These are phyloP conservation scores for Agelas oroides DNA, from an alignment of 37 sponge, comb jelly and placozoan genomes.

Conservation along the genomic window DNA sequence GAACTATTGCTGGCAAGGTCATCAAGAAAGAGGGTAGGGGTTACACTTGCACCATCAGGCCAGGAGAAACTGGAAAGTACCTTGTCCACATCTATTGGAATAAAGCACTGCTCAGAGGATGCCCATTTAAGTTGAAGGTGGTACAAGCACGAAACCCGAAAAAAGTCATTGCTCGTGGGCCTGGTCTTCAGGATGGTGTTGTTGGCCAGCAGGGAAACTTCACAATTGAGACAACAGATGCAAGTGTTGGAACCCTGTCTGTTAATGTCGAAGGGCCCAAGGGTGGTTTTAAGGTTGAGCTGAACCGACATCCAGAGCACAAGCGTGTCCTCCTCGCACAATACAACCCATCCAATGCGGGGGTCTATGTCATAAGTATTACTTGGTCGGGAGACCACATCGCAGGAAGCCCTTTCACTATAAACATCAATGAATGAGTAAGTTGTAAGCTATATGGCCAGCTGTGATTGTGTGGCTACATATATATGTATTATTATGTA, in stretches of 20 bases:
- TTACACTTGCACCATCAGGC: constrained; percentile 35
- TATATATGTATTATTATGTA: too few species aligned
- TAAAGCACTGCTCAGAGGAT: constrained; percentile 56
- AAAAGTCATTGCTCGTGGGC: constrained; percentile 63
- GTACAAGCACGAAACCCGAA: constrained; percentile 58
- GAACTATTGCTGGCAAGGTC: constrained; percentile 12
- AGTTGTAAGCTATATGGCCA: too few species aligned
- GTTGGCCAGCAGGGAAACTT: constrained; percentile 76
- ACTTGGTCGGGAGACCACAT: constrained; percentile 74
- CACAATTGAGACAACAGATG: constrained; percentile 69
- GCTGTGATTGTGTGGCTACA: too few species aligned
- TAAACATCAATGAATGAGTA: constrained; percentile 27
- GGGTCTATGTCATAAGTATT: constrained; percentile 69
- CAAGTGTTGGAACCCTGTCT: constrained; percentile 78
- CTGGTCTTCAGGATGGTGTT: constrained; percentile 64
- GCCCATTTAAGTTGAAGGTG: constrained; percentile 70
- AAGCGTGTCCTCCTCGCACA: constrained; percentile 56
- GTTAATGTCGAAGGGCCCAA: constrained; percentile 78
- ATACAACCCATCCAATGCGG: constrained; percentile 66
- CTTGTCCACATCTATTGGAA: constrained; percentile 49
- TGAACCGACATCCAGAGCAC: constrained; percentile 52
- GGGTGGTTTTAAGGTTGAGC: constrained; percentile 72
- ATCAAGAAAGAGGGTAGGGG: constrained; percentile 6
- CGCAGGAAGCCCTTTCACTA: constrained; percentile 80
- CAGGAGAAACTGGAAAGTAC: constrained; percentile 47